A percentile compares a stretch with the other conserved stretches of the same genome.
These are phyloP conservation scores for Thereva nobilitata DNA, from an alignment of 2,888 invertebrate species.

Conservation along the genomic window DNA sequence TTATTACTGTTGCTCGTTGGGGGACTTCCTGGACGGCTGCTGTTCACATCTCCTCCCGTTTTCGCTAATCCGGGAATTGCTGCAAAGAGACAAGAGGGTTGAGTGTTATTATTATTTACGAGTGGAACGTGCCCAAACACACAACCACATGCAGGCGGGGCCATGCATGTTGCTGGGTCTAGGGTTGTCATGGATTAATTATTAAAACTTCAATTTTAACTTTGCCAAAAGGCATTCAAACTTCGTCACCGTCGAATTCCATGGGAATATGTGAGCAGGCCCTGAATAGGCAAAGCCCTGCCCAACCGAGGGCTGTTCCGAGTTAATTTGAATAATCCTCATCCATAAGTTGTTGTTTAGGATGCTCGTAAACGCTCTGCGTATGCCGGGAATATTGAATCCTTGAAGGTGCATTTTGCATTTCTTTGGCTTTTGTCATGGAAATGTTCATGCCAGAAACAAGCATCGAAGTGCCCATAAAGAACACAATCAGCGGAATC, in stretches of 20 bases:
- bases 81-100: conserved; percentile 41
- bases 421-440: too few species aligned
- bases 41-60: conserved; percentile 61
- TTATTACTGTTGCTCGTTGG: conserved; percentile 50
- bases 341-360: too few species aligned
- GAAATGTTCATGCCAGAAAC: too few species aligned
- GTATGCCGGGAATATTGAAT: too few species aligned
- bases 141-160: not conserved
- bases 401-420: too few species aligned
- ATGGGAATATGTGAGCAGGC: not conserved
- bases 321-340: conserved; percentile 27
- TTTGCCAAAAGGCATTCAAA: conserved; percentile 24
- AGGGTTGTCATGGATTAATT: conserved; percentile 39
- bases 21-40: conserved; percentile 62
- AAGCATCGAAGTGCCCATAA: too few species aligned
- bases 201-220: conserved; percentile 45
- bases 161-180: not conserved
- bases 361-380: too few species aligned
- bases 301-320: not conserved
- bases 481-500: too few species aligned
- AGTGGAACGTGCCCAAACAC: conserved; percentile 6
- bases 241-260: too few species aligned
- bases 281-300: not conserved
- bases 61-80: conserved; percentile 65
- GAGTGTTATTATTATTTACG: conserved; percentile 32